phyloP scores from a whole-genome alignment of 2,797 vertebrate species.

The Bovichtus diacanthus region DNA sequence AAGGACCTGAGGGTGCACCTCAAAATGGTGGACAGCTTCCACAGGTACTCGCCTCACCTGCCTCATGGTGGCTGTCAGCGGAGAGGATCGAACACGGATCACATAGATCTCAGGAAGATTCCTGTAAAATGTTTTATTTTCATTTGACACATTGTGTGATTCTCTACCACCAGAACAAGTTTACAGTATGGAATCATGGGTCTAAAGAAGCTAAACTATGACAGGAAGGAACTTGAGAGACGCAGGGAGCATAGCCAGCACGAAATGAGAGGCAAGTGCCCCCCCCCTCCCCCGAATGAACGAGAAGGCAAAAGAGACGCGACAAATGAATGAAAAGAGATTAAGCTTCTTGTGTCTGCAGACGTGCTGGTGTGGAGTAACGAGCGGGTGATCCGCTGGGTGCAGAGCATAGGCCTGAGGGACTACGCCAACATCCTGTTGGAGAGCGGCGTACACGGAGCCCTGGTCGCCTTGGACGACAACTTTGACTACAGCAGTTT shows the following conservation, averaged over 20 bases:
- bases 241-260: constrained; percentile 95
- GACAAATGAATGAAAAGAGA: neutral
- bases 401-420: constrained; percentile 96
- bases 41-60: constrained; percentile 88
- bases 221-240: constrained; percentile 97
- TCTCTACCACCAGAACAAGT: constrained; percentile 90
- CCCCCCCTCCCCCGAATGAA: too few species aligned
- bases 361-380: constrained; percentile 98
- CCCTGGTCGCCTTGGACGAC: constrained; percentile 95
- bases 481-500: constrained; percentile 99
- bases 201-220: constrained; percentile 99
- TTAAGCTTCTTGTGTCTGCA: constrained; percentile 54
- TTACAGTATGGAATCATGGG: constrained; percentile 99
- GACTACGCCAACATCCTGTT: constrained; percentile 96
- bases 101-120: neutral
- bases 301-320: too few species aligned
- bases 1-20: constrained; percentile 98
- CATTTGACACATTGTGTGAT: neutral
- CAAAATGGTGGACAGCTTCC: constrained; percentile 99
- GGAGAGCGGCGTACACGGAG: constrained; percentile 98
- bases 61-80: neutral
- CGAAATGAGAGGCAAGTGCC: constrained; percentile 92
- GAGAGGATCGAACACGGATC: neutral
- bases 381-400: constrained; percentile 97
- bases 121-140: neutral